Base-by-base conservation (phyloP, 2,888 invertebrate species). In the Thecophora atra region DNA sequence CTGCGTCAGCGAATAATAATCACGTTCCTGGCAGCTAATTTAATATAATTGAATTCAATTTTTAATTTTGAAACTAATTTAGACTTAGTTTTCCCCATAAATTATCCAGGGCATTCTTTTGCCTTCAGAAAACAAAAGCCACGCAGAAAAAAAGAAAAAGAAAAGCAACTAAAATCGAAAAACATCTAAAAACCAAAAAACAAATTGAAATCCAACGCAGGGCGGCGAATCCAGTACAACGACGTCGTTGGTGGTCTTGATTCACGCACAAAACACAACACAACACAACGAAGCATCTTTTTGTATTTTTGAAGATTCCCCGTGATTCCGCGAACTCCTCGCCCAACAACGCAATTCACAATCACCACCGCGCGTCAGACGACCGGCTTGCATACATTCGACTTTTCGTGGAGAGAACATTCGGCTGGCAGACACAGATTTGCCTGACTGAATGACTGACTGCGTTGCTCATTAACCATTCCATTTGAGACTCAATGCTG, bases 401-500 rank as follows among this genome's bases (percentile, higher is more conserved):
- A n/a, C n/a, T n/a, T n/a, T n/a, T n/a, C n/a, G n/a, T n/a, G n/a
- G n/a, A n/a, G n/a, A n/a, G n/a, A 21, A 51, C 64, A 65, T 65
- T 21, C 3, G 42, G 37, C n/a, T 21, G 42, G 5, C 13, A n/a
- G 42, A 21, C 28, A 65, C 44, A 47, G 28, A 51, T 47, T 21
- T 65, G 44, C 6, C 17, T 63, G 42, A 11, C n/a, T n/a, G n/a
- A n/a, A n/a, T n/a, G n/a, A 42, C n/a, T 37, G 56, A 21, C 56
- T 51, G 21, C 54, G 58, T 44, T 42, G 37, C 68, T 68, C 68
- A 68, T 67, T 67, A 52, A 56, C 67, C 67, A 67, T 56, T 67
- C 56, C 56, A 67, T 68, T 68, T 56, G 56, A 42, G 56, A 68
- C 56, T 56, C 68, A 68, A 42, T 68, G 68, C 68, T 44, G 68